Evolutionary conservation across 2,888 invertebrate genomes (phyloP).

Genomic region (Petrolisthes manimaculis): DNA sequence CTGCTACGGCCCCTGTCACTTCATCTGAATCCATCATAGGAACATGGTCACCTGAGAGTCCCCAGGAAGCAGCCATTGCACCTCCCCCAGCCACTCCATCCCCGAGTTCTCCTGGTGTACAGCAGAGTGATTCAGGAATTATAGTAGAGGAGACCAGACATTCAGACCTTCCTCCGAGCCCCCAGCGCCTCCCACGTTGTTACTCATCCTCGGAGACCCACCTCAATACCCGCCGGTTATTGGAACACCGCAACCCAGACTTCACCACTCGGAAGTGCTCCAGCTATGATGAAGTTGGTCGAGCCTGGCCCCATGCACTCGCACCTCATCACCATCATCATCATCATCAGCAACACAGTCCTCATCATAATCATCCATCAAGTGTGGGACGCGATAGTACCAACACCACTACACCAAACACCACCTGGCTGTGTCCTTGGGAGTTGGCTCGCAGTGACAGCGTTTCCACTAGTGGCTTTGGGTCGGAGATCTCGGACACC

Average conservation of each 20-base stretch:
- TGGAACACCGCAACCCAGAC: constrained; percentile 54
- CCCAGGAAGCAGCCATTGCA: constrained; percentile 41
- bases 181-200: constrained; percentile 58
- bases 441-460: constrained; percentile 68
- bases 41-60: constrained; percentile 52
- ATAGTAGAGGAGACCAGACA: constrained; percentile 39
- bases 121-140: constrained; percentile 65
- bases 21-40: not conserved
- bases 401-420: constrained; percentile 45
- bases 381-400: constrained; percentile 43
- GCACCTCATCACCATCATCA: constrained; percentile 33
- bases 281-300: constrained; percentile 63
- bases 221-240: constrained; percentile 55
- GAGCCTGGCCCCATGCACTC: constrained; percentile 44
- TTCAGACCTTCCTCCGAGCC: constrained; percentile 34
- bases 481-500: constrained; percentile 68
- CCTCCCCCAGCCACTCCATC: constrained; percentile 57
- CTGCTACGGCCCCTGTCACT: not conserved
- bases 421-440: constrained; percentile 63
- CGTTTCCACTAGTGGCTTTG: constrained; percentile 68
- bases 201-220: constrained; percentile 65
- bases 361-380: constrained; percentile 12
- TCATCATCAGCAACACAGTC: constrained; percentile 38
- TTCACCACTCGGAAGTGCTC: constrained; percentile 63
- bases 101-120: constrained; percentile 43